Evolutionary conservation across 2,113 vertebrate genomes (phyloP).

Genomic region (Gymnorhina tibicen): DNA sequence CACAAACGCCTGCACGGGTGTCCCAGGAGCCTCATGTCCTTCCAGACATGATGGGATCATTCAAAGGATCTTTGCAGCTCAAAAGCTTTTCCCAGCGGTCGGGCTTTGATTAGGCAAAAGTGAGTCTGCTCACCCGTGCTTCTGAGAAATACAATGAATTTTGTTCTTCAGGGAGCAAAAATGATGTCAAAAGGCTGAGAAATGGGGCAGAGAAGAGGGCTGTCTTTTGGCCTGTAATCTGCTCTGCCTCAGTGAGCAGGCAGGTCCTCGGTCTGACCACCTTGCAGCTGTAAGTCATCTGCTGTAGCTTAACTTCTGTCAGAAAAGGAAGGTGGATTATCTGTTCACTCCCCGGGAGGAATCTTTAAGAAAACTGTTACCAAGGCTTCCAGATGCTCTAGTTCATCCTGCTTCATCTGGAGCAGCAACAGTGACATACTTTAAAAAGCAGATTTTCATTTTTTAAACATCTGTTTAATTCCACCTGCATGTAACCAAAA

Average conservation of each 20-base stretch:
- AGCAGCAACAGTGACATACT: background rate
- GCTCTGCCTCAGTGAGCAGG: background rate
- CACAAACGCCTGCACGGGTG: fast-evolving
- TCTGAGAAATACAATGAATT: background rate
- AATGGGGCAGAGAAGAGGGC: background rate
- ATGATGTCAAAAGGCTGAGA: background rate
- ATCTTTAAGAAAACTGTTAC: constrained; percentile 48
- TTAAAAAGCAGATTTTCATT: constrained; percentile 14
- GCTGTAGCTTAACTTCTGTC: constrained; percentile 10
- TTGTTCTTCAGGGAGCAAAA: background rate
- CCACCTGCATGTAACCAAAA: constrained; percentile 44
- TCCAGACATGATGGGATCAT: background rate
- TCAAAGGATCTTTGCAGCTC: background rate
- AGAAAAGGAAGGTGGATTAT: background rate
- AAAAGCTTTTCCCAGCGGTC: background rate
- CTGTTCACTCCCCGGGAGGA: constrained; percentile 3
- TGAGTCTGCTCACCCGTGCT: fast-evolving
- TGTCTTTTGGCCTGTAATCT: background rate
- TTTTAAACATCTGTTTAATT: constrained; percentile 53
- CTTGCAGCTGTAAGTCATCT: background rate
- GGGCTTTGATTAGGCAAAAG: background rate
- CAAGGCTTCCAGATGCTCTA: constrained; percentile 54
- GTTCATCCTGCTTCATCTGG: constrained; percentile 27
- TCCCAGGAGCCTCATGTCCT: background rate
- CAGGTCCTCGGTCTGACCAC: background rate